Percentiles rank a stretch among this genome's conserved stretches.
Evolutionary conservation across 2,113 vertebrate species (phyloP).

Genomic region (Scalopus aquaticus): DNA sequence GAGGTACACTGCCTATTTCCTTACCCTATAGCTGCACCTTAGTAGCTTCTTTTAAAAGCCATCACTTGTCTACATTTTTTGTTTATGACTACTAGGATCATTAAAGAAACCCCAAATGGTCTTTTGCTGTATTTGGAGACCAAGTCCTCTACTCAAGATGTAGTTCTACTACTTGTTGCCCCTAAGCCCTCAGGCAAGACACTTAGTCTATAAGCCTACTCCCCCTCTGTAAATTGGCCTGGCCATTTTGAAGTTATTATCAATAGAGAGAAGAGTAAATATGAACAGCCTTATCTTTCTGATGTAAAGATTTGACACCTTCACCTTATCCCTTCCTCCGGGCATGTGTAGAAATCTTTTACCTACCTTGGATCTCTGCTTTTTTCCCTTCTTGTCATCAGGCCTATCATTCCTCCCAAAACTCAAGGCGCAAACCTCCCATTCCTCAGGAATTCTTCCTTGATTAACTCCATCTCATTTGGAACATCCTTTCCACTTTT

Average conservation of each 20-base stretch:
- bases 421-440: neutral
- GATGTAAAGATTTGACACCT: neutral
- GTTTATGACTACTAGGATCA: neutral
- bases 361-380: neutral
- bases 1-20: neutral
- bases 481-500: neutral
- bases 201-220: neutral
- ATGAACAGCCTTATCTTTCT: neutral
- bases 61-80: neutral
- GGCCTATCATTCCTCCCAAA: neutral
- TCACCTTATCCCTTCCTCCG: neutral
- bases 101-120: neutral
- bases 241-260: neutral
- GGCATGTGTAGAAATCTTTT: neutral
- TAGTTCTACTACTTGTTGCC: neutral
- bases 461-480: neutral
- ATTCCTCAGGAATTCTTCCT: neutral
- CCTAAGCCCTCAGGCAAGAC: neutral
- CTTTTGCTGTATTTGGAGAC: neutral
- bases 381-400: neutral
- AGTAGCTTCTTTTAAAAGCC: neutral
- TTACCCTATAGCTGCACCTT: neutral
- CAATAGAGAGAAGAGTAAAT: neutral
- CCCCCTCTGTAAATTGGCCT: neutral
- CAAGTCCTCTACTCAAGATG: neutral